These are phyloP conservation scores for Psittacula cyanocephala DNA, from an alignment of 2,113 vertebrate species.

Conservation along the genomic window DNA sequence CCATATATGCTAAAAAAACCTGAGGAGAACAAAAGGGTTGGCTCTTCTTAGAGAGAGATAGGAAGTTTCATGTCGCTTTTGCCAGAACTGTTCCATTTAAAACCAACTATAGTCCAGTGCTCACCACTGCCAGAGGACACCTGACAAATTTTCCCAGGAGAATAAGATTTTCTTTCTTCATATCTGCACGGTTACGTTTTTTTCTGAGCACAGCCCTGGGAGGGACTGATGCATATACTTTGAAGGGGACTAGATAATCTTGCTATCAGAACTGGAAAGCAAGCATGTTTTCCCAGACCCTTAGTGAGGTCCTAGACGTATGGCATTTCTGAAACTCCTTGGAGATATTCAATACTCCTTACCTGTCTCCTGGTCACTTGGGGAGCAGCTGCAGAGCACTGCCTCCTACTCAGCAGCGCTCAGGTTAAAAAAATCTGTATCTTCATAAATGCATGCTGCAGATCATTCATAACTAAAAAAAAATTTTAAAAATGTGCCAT, in stretches of 20 bases:
- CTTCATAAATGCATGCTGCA: neutral
- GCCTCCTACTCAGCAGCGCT: neutral
- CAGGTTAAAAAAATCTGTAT: neutral
- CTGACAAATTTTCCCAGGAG: neutral
- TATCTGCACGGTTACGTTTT: neutral
- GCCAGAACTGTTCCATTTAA: neutral
- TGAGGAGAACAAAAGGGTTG: neutral
- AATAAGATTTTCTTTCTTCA: neutral
- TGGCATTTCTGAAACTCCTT: conserved; percentile 23
- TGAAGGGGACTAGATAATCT: neutral
- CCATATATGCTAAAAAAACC: neutral
- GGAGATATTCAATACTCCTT: neutral
- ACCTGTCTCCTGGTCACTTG: neutral
- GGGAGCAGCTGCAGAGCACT: neutral
- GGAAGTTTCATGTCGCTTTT: neutral
- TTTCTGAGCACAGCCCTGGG: neutral
- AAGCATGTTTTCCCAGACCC: neutral
- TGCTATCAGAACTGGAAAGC: neutral
- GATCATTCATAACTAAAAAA: neutral
- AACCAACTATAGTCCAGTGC: neutral
- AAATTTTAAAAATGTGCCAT: neutral
- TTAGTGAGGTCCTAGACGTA: neutral
- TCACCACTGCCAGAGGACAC: neutral
- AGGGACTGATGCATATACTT: neutral
- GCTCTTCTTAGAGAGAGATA: neutral